These are phyloP conservation scores for Pycnonotus jocosus DNA, from an alignment of 2,113 vertebrate species.

Conservation along the genomic window DNA sequence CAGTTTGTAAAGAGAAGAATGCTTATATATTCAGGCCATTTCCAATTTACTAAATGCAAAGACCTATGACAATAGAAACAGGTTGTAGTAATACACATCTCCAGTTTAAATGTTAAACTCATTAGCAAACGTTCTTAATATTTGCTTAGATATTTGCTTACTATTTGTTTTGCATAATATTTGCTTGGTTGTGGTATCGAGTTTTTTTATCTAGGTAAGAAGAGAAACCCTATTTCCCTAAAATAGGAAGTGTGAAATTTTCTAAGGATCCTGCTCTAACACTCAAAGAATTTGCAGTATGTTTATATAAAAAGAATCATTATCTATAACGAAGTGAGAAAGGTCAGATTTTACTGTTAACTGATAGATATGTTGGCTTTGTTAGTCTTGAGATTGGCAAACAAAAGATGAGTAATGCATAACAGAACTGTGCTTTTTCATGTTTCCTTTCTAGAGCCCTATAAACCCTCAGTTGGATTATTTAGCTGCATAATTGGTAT, in stretches of 20 bases:
- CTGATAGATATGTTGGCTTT: not conserved
- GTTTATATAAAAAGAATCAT: not conserved
- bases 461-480: not conserved
- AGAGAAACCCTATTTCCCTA: not conserved
- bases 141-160: not conserved
- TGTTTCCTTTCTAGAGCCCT: not conserved
- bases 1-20: not conserved
- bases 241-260: not conserved
- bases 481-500: not conserved
- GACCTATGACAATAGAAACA: not conserved
- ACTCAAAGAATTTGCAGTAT: not conserved
- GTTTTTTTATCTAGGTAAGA: not conserved
- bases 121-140: not conserved
- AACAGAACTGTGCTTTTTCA: not conserved
- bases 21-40: not conserved
- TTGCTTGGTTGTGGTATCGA: not conserved
- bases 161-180: not conserved
- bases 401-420: not conserved
- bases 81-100: not conserved
- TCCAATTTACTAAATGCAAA: not conserved
- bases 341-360: not conserved
- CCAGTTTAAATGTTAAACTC: not conserved
- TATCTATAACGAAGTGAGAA: not conserved
- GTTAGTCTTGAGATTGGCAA: not conserved
- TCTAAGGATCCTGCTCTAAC: not conserved